Evolutionary conservation across 2,888 invertebrate species (phyloP).

Genomic region (Orchestes rusci): DNA sequence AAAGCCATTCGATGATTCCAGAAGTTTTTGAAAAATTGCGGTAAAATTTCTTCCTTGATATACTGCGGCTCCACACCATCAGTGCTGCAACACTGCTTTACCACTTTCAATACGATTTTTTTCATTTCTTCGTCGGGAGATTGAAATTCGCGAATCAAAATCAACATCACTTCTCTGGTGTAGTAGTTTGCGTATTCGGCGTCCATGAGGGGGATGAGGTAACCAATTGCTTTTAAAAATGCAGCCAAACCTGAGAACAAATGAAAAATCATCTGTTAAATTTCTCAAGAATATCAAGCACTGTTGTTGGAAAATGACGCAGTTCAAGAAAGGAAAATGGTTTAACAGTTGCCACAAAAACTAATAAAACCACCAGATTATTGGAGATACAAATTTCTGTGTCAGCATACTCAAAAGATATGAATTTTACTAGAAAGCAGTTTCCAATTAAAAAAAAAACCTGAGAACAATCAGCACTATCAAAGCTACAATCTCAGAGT

Average conservation of each 20-base stretch:
- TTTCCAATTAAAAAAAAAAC: no score
- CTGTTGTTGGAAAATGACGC: not conserved
- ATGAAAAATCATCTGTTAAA: constrained; percentile 8
- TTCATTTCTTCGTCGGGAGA: constrained; percentile 99
- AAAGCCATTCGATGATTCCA: constrained; percentile 99
- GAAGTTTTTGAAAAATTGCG: constrained; percentile 98
- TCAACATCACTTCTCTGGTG: constrained; percentile 98
- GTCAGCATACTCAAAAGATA: no score
- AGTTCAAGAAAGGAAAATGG: no score
- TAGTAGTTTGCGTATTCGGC: constrained; percentile 99
- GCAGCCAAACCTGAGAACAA: constrained; percentile 95
- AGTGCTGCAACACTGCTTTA: constrained; percentile 99
- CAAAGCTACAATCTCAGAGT: no score
- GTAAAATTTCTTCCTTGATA: constrained; percentile 97
- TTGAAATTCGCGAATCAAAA: constrained; percentile 97
- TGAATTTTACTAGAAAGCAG: no score
- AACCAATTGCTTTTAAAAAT: constrained; percentile 99
- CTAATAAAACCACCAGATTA: no score
- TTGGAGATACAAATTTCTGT: no score
- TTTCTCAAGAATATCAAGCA: not conserved
- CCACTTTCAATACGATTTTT: constrained; percentile 98
- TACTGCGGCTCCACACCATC: constrained; percentile 99
- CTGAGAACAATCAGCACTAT: no score
- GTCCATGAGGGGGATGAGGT: constrained; percentile 98
- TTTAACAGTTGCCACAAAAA: no score